Conservation (phyloP, 2,113 vertebrate species). For the Cyprinodon brontotheroides region DNA sequence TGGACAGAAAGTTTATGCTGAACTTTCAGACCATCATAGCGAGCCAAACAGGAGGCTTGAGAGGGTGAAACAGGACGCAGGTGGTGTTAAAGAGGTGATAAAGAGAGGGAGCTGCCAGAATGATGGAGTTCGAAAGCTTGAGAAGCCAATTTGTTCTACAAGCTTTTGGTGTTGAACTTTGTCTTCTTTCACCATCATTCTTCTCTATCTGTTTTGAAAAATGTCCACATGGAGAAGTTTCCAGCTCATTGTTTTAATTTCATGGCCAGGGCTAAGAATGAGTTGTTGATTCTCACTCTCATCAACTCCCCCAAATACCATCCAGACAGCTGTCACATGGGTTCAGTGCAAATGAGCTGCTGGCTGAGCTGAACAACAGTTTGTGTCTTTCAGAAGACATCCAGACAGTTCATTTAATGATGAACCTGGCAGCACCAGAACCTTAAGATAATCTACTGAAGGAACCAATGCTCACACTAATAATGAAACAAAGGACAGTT, state of each 20-base stretch:
- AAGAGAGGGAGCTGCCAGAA: constrained; percentile 51
- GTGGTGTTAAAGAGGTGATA: constrained; percentile 67
- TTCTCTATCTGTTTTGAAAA: neutral
- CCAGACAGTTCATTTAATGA: neutral
- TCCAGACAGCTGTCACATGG: constrained; percentile 14
- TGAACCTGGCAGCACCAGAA: neutral
- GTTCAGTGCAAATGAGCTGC: constrained; percentile 18
- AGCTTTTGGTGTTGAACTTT: constrained; percentile 16
- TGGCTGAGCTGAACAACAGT: neutral
- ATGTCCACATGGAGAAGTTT: neutral
- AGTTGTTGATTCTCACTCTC: constrained; percentile 5
- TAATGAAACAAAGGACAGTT: no score
- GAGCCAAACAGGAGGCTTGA: constrained; percentile 31
- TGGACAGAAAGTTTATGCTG: neutral
- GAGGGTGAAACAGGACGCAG: constrained; percentile 52
- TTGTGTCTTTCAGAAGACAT: neutral
- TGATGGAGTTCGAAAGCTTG: constrained; percentile 42
- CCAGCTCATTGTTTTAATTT: constrained; percentile 23
- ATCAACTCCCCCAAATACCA: constrained; percentile 8
- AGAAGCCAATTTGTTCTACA: constrained; percentile 37
- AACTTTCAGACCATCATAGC: constrained; percentile 16
- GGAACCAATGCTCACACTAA: neutral
- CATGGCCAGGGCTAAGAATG: neutral
- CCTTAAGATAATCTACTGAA: neutral
- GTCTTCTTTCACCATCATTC: neutral